These are phyloP conservation scores for Opisthocomus hoazin DNA, from an alignment of 2,113 vertebrate genomes.

Conservation along the genomic window DNA sequence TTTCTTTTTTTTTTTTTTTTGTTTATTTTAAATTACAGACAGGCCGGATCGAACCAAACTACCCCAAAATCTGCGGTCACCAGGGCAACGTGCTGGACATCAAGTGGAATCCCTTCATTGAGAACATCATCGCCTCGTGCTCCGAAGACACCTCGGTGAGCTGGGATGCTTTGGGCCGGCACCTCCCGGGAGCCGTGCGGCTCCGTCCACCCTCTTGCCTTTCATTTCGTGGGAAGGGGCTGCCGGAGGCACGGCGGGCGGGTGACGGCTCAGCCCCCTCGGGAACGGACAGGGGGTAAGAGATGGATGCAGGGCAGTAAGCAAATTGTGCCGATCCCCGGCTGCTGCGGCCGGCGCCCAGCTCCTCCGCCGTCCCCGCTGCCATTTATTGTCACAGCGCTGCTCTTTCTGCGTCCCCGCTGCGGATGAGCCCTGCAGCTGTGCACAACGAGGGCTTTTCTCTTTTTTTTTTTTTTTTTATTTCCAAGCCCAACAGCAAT, in stretches of 20 bases:
- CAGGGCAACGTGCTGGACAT: slow-evolving; percentile 96
- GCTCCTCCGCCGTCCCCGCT: slow-evolving; percentile 32
- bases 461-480: neutral
- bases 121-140: slow-evolving; percentile 95
- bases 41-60: slow-evolving; percentile 90
- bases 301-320: neutral
- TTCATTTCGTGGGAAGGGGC: too few species aligned
- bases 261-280: neutral
- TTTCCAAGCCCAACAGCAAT: neutral
- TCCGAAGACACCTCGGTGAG: slow-evolving; percentile 95
- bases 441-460: neutral
- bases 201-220: neutral
- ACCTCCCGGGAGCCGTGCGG: neutral
- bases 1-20: neutral
- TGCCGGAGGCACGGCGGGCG: neutral
- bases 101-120: slow-evolving; percentile 99
- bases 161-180: neutral
- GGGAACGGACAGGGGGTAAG: neutral
- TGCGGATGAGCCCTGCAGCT: slow-evolving; percentile 16
- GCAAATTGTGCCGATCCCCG: neutral
- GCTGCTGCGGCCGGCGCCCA: neutral
- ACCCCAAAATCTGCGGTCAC: slow-evolving; percentile 94
- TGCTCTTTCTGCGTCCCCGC: slow-evolving; percentile 42
- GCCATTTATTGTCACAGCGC: slow-evolving; percentile 27
- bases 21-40: slow-evolving; percentile 52